A percentile compares a stretch with the other conserved stretches of the same genome.
phyloP scores from a whole-genome alignment of 2,797 vertebrate species.

The Labeo calbasu region DNA sequence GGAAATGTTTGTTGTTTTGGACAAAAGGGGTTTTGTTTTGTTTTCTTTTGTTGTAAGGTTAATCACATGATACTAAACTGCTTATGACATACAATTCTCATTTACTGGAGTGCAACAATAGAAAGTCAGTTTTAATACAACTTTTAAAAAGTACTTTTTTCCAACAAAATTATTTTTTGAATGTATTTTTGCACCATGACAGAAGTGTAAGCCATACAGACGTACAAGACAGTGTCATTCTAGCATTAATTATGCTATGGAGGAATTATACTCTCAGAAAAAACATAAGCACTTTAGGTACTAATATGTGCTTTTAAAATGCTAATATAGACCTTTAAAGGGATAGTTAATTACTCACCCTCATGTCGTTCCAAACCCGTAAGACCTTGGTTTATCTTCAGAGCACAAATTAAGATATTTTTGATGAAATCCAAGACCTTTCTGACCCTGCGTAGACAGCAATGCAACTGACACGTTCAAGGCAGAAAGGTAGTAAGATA shows the following conservation, averaged over 20 bases:
- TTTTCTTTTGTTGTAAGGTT: background rate
- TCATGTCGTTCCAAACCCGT: too few species aligned
- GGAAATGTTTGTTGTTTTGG: background rate
- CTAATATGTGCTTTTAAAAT: background rate
- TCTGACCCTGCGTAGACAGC: too few species aligned
- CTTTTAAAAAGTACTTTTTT: background rate
- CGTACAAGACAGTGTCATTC: background rate
- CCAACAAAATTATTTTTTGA: too few species aligned
- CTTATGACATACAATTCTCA: background rate
- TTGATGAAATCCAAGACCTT: too few species aligned
- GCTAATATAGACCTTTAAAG: too few species aligned
- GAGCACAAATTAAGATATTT: too few species aligned
- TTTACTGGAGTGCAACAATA: background rate
- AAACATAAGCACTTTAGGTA: too few species aligned
- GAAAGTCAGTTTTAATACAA: background rate
- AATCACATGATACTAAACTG: background rate
- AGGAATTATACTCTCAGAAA: too few species aligned
- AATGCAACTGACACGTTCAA: too few species aligned
- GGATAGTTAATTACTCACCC: too few species aligned
- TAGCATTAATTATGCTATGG: background rate
- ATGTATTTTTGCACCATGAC: background rate
- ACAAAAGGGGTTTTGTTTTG: background rate
- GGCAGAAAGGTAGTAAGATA: too few species aligned
- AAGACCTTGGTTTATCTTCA: too few species aligned
- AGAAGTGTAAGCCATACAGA: background rate